phyloP scores from a whole-genome alignment of 1,140 invertebrate species.

The Coenobita brevimanus region DNA sequence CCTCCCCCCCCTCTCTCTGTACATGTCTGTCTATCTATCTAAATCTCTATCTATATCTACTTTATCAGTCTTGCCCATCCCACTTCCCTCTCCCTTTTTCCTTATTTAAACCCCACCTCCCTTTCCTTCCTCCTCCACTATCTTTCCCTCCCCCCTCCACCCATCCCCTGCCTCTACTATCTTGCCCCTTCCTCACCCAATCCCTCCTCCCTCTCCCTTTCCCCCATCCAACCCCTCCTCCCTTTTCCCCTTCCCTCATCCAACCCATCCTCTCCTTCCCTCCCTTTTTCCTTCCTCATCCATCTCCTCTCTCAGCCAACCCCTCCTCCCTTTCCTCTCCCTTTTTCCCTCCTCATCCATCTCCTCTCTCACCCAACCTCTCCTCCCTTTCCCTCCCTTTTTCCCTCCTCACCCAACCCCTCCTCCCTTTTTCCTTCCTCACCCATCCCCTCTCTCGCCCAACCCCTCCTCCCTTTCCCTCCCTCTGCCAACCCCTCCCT shows the following conservation, averaged over 20 bases:
- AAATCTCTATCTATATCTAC: not conserved
- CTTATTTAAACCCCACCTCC: not conserved
- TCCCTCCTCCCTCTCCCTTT: not conserved
- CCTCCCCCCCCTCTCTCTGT: not conserved
- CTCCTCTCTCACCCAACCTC: not conserved
- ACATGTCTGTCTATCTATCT: not conserved
- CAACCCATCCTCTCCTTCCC: not conserved
- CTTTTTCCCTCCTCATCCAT: not conserved
- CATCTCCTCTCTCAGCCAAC: not conserved
- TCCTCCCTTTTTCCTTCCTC: not conserved
- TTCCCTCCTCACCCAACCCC: not conserved
- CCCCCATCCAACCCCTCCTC: not conserved
- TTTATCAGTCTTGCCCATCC: not conserved
- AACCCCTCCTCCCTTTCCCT: not conserved
- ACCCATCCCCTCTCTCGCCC: not conserved
- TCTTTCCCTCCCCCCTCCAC: not conserved
- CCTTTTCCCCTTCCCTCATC: not conserved
- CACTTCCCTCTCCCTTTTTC: not conserved
- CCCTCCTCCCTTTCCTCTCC: not conserved
- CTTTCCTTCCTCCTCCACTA: not conserved
- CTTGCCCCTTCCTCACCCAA: not conserved
- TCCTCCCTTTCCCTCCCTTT: not conserved
- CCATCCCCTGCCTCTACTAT: not conserved
- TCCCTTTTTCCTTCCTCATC: not conserved
- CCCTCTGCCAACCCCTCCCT: not conserved